Evolutionary conservation across 1,140 invertebrate genomes (phyloP), one percentile per base, ranked within the genome.

Genomic region (Apis dorsata): DNA sequence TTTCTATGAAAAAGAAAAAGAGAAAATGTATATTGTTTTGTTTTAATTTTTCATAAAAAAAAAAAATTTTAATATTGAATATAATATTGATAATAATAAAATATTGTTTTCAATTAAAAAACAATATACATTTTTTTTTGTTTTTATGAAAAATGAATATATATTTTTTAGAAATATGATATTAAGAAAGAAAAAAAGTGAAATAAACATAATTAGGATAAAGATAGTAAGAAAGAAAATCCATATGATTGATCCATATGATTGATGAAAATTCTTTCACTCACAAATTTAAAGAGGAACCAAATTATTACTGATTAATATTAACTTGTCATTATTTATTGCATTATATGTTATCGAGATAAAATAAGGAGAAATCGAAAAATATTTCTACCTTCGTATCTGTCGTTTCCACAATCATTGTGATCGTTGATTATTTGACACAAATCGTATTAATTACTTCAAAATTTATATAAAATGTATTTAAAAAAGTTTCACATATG

Each of bases 371-470:
- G 53, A 76, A 68, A 59, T 28, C 28, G 8, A 2, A 1, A 34
- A 1, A 60, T 12, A 81, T 59, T 24, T 60, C 17, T 77, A 82
- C 80, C 80, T 82, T 24, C 19, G 24, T 2, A 13, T 55, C 10
- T 17, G 10, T 15, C 2, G 1, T 44, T 34, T 51, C 9, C 4
- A 21, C 15, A 28, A 11, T 5, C 80, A 82, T 82, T 4, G 8
- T 15, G 63, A 8, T 19, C 1, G 2, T n/a, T 17, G 28, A 15
- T 11, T 44, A 24, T 13, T 12, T 60, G 7, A 4, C 10, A 13
- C 5, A 0, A 77, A 19, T 13, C 15, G 9, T 21, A 24, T 9
- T 17, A 44, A 17, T 51, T 28, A 8, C 13, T 2, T 9, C 15
- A 12, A 68, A 68, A 59, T 65, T 19, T 7, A 11, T 19, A 51